Evolutionary conservation across 37 sponge, comb jelly and placozoan genomes (phyloP), one percentile per base, ranked within the genome.

Genomic region (Sycon ciliatum): DNA sequence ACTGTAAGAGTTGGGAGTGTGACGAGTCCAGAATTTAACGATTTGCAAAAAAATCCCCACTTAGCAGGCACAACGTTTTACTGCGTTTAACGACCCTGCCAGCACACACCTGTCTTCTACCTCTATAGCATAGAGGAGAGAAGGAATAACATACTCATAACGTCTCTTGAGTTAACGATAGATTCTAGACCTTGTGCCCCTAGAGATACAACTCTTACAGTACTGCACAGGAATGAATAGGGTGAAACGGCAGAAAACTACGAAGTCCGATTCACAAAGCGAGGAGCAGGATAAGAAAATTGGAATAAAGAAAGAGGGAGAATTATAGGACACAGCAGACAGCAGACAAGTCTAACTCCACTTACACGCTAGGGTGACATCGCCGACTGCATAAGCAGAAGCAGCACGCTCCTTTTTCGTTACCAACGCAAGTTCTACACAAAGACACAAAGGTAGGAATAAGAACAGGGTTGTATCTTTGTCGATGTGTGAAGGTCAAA

Each of bases 351-450:
- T 13, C 49, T 42, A n/a, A n/a, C n/a, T n/a, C 9, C 6, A 77
- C 78, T 38, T 27, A 94, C 95, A 85, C 63, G 95, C 95, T 80
- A 83, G 84, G 29, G 78, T 63, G 26, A 78, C 81, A 57, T 84
- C 85, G 32, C 85, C 87, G 6, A 68, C 39, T 46, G 95, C 95
- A 78, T 84, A 74, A 0, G 78, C 85, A 33, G 87, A 80, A 28
- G 95, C 95, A 38, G 95, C 95, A 39, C 95, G 35, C 39, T 85
- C 87, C 65, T 87, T 90, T 56, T 94, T 82, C 32, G 83, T 78
- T 32, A 94, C 77, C 53, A 94, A 76, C 26, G 95, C 95, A 38
- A 94, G 74, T 73, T 94, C 95, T 94, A 67, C 40, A 39, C n/a
- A 67, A 11, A 39, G 9, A 34, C 32, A 16, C 31, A 61, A 16